Evolutionary conservation across 2,113 vertebrate genomes (phyloP).

Genomic region (Lepus americanus): DNA sequence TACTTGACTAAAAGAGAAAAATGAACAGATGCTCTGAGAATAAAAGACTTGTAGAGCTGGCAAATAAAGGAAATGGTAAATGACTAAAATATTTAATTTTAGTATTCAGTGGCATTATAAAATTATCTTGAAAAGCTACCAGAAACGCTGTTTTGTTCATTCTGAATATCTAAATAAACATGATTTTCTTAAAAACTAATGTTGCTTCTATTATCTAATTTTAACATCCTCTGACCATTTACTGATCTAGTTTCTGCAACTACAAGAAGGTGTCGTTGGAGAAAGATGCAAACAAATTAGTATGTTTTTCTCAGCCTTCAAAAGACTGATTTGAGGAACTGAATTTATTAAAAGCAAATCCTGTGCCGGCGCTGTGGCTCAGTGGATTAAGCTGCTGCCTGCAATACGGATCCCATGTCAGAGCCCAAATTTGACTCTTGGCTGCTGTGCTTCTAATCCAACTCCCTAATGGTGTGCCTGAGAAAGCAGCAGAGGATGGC

Average conservation of each 20-base stretch:
- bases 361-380: background rate
- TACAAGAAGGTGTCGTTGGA: background rate
- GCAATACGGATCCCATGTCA: too few species aligned
- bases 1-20: slow-evolving; percentile 64
- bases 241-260: background rate
- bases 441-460: too few species aligned
- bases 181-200: slow-evolving; percentile 26
- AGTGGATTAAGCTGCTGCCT: too few species aligned
- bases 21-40: slow-evolving; percentile 63
- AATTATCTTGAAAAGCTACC: slow-evolving; percentile 56
- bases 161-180: slow-evolving; percentile 42
- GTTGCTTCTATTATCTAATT: slow-evolving; percentile 51
- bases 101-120: slow-evolving; percentile 58
- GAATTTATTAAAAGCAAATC: background rate
- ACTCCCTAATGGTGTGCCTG: too few species aligned
- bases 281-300: background rate
- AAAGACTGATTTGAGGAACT: slow-evolving; percentile 15
- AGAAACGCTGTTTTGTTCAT: slow-evolving; percentile 14
- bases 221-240: slow-evolving; percentile 36
- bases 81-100: slow-evolving; percentile 62
- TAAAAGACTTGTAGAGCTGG: slow-evolving; percentile 67
- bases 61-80: slow-evolving; percentile 69
- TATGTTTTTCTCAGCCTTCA: background rate
- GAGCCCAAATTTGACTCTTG: too few species aligned
- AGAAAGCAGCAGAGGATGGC: too few species aligned